Base-by-base conservation (phyloP, 2,888 invertebrate species). In the Melanchra persicariae region DNA sequence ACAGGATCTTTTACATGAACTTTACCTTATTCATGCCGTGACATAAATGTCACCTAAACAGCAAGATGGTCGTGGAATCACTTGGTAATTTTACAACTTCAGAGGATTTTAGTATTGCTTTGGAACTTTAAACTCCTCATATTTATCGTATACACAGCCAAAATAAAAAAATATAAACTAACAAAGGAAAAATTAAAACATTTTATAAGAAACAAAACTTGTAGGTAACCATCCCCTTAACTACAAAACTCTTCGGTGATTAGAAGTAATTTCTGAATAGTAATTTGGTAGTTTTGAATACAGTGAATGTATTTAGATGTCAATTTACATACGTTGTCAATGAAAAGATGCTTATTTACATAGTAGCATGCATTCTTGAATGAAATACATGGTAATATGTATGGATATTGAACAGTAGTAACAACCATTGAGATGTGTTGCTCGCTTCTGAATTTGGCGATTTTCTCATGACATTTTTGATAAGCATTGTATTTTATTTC, bases 251-350 rank as follows among this genome's bases (percentile, higher is more conserved):
- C 68, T 68, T 61, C 6, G 34, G 57, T 67, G 63, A 81, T 81
- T 72, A 82, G 34, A 52, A 63, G 67, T 74, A 63, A 70, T 78
- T 74, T 73, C 51, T 58, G 54, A 58, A 60, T 63, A 43, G 43
- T 68, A 54, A 65, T 69, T 70, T 63, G 26, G 57, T 77, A 37
- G 34, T 67, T 74, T 62, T 43, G 47, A 37, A 51, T 30, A 58
- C 51, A 40, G 52, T 52, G 66, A 70, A 70, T 52, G 51, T 66
- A 72, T 79, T 63, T 69, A 77, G 55, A 59, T 45, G 68, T 63
- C 49, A 52, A 81, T 79, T 79, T 69, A 66, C 82, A 77, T 81
- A 65, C 24, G 59, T 61, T 43, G 3, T 80, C 51, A 80, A 74
- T 64, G 75, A 61, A 80, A 61, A 52, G n/a, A 19, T 34, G 26